Evolutionary conservation across 2,888 invertebrate species (phyloP).

Genomic region (Diarsia dahlii): DNA sequence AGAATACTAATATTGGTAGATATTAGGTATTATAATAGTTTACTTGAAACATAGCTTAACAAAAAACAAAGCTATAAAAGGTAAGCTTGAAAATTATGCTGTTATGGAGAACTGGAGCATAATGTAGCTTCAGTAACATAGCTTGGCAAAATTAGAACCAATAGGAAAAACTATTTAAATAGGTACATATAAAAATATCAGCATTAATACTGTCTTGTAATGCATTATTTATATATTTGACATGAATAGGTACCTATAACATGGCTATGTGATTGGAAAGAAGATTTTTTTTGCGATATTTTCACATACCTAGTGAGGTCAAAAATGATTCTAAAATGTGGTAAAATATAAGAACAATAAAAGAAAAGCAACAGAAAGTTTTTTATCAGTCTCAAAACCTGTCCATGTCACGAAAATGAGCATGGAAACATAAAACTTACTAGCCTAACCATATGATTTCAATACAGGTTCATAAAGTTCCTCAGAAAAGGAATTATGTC

Average conservation of each 20-base stretch:
- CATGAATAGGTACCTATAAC: not conserved
- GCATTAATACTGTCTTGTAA: not conserved
- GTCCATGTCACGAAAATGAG: constrained; percentile 5
- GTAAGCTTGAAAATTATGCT: not conserved
- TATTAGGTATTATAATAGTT: not conserved
- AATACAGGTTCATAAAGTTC: constrained; percentile 16
- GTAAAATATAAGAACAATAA: not conserved
- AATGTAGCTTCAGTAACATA: not conserved
- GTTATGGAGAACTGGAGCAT: not conserved
- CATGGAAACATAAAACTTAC: not conserved
- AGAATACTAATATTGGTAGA: no score
- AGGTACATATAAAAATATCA: not conserved
- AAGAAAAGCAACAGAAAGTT: not conserved
- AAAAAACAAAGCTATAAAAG: not conserved
- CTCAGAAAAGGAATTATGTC: constrained; percentile 26
- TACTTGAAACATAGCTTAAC: not conserved
- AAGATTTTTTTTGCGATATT: not conserved
- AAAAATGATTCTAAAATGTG: not conserved
- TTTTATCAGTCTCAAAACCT: not conserved
- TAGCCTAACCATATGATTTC: constrained; percentile 2
- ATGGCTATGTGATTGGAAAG: not conserved
- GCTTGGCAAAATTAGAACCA: not conserved
- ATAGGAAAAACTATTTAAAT: not conserved
- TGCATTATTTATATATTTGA: constrained; percentile 11
- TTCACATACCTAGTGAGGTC: not conserved